Conservation (phyloP, 1,140 invertebrate species). For the Atta colombica region DNA sequence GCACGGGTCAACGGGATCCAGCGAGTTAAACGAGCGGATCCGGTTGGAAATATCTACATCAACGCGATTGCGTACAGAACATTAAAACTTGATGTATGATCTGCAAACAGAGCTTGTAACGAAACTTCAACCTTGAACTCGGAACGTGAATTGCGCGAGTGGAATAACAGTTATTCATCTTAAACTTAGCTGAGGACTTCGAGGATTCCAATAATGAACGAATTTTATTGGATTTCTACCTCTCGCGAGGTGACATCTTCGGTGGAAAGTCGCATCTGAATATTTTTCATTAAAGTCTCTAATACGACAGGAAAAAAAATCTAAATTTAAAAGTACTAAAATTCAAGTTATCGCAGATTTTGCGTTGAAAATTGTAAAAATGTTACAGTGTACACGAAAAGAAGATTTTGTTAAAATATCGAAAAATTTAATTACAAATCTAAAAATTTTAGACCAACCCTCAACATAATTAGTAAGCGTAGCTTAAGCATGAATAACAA, state of each 20-base stretch:
- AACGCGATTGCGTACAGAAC: constrained; percentile 13
- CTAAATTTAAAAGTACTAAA: neutral
- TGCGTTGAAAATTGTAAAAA: neutral
- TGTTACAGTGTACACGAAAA: neutral
- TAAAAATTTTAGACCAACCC: too few relatives aligned
- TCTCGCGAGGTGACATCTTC: neutral
- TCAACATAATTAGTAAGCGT: too few relatives aligned
- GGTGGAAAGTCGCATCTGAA: neutral
- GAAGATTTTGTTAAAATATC: too few relatives aligned
- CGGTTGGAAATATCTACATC: neutral
- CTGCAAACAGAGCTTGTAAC: constrained; percentile 17
- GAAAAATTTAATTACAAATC: too few relatives aligned
- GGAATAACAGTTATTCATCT: neutral
- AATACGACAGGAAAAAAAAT: neutral
- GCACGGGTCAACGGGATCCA: constrained; percentile 29
- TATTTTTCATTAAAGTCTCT: neutral
- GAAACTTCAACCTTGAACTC: constrained; percentile 5
- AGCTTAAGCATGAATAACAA: too few relatives aligned
- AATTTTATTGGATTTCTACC: neutral
- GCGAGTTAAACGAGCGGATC: constrained; percentile 25
- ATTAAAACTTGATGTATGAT: constrained; percentile 30
- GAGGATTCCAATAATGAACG: neutral
- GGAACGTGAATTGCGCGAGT: neutral
- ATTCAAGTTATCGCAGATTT: neutral
- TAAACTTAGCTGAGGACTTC: neutral